Conservation (phyloP, 2,113 vertebrate species). For the Orcinus orca region DNA sequence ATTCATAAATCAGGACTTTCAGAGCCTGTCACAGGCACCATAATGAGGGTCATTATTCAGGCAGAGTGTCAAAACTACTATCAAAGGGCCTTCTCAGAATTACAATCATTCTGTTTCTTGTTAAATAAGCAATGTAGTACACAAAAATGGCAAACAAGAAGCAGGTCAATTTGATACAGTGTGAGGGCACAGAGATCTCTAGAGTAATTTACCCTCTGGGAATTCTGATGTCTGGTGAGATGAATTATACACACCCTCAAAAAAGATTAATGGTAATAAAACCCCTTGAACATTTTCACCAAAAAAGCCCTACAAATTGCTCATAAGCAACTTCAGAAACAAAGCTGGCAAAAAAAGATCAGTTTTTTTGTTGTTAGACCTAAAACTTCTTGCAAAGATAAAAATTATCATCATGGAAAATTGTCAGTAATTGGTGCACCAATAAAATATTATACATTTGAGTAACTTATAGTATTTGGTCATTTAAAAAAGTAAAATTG, state of each 20-base stretch:
- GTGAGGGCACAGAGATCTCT: conserved; percentile 95
- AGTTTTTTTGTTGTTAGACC: conserved; percentile 61
- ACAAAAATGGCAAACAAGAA: conserved; percentile 99
- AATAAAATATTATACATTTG: conserved; percentile 20
- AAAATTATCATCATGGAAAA: conserved; percentile 66
- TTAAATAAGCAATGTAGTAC: conserved; percentile 99
- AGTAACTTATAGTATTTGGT: background rate
- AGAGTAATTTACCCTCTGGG: conserved; percentile 99
- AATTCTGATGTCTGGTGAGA: conserved; percentile 95
- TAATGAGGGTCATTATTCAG: conserved; percentile 99
- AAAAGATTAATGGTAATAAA: conserved; percentile 98
- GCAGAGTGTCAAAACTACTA: conserved; percentile 99
- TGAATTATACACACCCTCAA: conserved; percentile 94
- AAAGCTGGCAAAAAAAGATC: conserved; percentile 49
- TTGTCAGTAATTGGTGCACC: conserved; percentile 19
- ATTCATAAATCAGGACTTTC: conserved; percentile 99
- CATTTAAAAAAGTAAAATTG: background rate
- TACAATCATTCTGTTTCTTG: conserved; percentile 99
- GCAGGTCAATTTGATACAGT: conserved; percentile 99
- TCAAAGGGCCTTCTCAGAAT: conserved; percentile 99
- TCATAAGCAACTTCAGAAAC: conserved; percentile 81
- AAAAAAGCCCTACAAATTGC: conserved; percentile 74
- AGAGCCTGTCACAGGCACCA: conserved; percentile 97
- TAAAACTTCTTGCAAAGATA: conserved; percentile 64
- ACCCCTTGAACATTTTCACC: conserved; percentile 81